Evolutionary conservation across 2,797 vertebrate species (phyloP).

Genomic region (Agapornis canus): DNA sequence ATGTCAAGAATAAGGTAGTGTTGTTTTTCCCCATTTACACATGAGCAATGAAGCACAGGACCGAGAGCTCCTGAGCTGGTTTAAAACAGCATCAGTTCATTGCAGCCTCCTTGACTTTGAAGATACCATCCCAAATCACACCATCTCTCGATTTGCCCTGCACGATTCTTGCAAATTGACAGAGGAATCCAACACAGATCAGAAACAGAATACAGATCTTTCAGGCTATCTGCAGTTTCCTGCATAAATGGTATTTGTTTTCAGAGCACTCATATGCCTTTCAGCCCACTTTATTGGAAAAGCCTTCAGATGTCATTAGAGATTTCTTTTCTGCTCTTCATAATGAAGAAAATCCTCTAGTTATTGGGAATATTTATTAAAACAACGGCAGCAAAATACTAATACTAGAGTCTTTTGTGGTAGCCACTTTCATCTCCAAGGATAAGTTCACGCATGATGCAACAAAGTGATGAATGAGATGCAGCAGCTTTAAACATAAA

Average conservation of each 20-base stretch:
- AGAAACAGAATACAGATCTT: conserved; percentile 15
- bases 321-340: conserved; percentile 35
- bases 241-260: conserved; percentile 35
- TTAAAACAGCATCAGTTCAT: background rate
- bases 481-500: conserved; percentile 48
- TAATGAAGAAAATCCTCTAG: conserved; percentile 55
- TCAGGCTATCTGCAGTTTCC: background rate
- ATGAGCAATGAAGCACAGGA: background rate
- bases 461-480: conserved; percentile 62
- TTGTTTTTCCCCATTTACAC: background rate
- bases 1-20: background rate
- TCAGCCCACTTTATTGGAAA: conserved; percentile 52
- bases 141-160: background rate
- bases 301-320: conserved; percentile 50
- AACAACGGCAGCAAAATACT: conserved; percentile 42
- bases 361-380: conserved; percentile 59
- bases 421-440: conserved; percentile 35
- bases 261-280: conserved; percentile 20
- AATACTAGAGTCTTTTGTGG: background rate
- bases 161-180: background rate
- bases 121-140: background rate
- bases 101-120: conserved; percentile 20
- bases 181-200: background rate
- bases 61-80: background rate
- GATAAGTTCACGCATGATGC: conserved; percentile 42